Percentiles rank a stretch among this genome's conserved stretches.
Conservation (phyloP, 2,113 vertebrate genomes). For the Lepisosteus oculatus region DNA sequence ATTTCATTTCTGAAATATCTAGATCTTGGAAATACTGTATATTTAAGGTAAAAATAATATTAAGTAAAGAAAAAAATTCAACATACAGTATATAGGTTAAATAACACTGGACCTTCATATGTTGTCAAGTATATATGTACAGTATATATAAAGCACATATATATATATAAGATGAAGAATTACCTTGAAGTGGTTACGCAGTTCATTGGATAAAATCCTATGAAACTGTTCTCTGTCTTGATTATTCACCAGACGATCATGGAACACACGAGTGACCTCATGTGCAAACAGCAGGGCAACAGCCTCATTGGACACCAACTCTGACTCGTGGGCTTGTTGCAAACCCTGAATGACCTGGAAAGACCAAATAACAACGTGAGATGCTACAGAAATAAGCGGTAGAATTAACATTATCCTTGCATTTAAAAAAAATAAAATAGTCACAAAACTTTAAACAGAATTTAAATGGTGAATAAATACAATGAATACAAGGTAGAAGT, state of each 20-base stretch:
- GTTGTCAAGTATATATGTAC: no score
- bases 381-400: no score
- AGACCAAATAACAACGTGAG: background rate
- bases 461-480: background rate
- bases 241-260: slow-evolving; percentile 50
- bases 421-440: no score
- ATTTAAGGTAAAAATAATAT: no score
- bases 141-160: no score
- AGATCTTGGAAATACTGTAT: no score
- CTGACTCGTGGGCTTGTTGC: slow-evolving; percentile 47
- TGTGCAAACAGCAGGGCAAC: slow-evolving; percentile 47
- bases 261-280: slow-evolving; percentile 56
- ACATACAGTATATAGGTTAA: no score
- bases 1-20: no score
- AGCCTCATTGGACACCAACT: slow-evolving; percentile 47
- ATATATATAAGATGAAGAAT: background rate
- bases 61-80: no score
- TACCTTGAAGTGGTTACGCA: slow-evolving; percentile 51
- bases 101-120: no score
- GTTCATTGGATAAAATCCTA: slow-evolving; percentile 45
- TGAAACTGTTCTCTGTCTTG: slow-evolving; percentile 45
- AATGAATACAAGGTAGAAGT: no score
- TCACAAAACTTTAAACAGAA: background rate
- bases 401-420: no score
- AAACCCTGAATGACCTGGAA: slow-evolving; percentile 54